These are phyloP conservation scores for Synaphobranchus kaupii DNA, from an alignment of 2,797 vertebrate genomes.

Conservation along the genomic window DNA sequence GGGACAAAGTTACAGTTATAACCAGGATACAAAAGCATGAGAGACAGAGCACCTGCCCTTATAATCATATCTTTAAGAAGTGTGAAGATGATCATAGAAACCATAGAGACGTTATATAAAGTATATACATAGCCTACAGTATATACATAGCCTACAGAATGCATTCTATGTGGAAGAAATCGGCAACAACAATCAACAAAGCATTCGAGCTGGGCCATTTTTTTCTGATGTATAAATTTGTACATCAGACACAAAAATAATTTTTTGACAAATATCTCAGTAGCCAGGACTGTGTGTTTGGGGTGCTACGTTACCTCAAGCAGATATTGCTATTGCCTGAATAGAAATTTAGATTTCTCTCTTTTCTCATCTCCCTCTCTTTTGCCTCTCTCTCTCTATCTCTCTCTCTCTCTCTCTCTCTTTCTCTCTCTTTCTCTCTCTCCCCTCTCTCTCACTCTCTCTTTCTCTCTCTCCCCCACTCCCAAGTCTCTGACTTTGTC, in stretches of 20 bases:
- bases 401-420: not conserved
- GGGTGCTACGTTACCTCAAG: not conserved
- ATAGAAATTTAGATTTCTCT: not conserved
- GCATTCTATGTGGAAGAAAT: not conserved
- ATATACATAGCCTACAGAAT: slow-evolving; percentile 5
- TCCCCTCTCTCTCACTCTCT: not conserved
- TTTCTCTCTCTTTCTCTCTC: not conserved
- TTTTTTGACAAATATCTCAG: not conserved
- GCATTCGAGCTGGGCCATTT: not conserved
- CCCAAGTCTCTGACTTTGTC: not conserved
- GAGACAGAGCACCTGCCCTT: not conserved
- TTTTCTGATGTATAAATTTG: not conserved
- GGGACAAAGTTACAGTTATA: not conserved
- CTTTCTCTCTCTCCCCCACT: not conserved
- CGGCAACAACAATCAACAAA: not conserved
- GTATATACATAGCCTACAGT: no score
- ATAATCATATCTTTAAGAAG: not conserved
- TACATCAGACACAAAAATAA: not conserved
- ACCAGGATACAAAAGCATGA: not conserved
- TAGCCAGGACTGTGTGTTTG: not conserved
- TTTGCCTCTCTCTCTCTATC: not conserved
- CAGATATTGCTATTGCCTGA: not conserved
- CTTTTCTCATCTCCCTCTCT: not conserved
- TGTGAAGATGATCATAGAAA: not conserved
- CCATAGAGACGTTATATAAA: not conserved